Evolutionary conservation across 2,797 vertebrate species (phyloP).

Genomic region (Champsocephalus esox): DNA sequence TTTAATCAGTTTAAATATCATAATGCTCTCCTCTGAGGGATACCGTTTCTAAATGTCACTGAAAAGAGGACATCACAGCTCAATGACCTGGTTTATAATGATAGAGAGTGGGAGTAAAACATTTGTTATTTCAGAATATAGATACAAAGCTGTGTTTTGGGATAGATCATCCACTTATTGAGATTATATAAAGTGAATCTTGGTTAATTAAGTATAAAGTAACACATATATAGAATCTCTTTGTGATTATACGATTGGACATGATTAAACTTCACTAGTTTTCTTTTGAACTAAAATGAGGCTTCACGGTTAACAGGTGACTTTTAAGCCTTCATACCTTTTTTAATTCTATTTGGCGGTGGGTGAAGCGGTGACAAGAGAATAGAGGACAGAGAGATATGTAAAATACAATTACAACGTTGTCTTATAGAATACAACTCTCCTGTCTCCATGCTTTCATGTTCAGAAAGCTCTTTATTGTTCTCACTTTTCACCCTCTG

Average conservation of each 20-base stretch:
- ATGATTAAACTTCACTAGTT: background rate
- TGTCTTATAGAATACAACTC: background rate
- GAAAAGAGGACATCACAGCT: constrained; percentile 13
- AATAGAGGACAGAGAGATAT: background rate
- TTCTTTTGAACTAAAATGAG: background rate
- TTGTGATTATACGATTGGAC: background rate
- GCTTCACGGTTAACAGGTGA: background rate
- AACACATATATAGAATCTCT: background rate
- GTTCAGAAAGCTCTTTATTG: no score
- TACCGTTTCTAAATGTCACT: constrained; percentile 21
- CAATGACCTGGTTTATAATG: constrained; percentile 16
- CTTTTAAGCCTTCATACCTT: background rate
- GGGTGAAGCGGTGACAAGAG: background rate
- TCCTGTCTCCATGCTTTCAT: no score
- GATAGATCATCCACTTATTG: background rate
- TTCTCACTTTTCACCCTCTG: no score
- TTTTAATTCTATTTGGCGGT: background rate
- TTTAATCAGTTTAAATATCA: constrained; percentile 28
- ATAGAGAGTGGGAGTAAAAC: background rate
- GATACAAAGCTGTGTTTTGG: background rate
- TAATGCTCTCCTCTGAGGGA: background rate
- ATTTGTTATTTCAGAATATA: background rate
- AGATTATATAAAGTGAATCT: background rate
- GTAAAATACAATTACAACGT: background rate
- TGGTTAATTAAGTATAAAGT: background rate